Base-by-base conservation (phyloP, 2,888 invertebrate species). In the Lepidocyrtoides sp. region DNA sequence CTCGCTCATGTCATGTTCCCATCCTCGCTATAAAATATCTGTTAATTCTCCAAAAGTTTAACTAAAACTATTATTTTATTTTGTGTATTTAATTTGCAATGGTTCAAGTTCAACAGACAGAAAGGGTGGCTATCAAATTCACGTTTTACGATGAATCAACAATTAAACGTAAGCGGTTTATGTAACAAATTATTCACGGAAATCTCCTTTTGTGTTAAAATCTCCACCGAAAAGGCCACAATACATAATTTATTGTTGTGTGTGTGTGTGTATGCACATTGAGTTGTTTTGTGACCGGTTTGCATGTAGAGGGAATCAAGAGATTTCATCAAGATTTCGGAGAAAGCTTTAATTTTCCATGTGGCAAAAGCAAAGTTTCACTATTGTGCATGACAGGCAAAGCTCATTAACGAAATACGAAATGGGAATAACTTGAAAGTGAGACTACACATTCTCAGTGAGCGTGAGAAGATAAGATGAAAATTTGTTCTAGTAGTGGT, bases 321-420 rank as follows among this genome's bases (percentile, higher is more conserved):
- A 36, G 36, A 69, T n/a, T 26, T 7, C 5, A 32, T 2, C 7
- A 20, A 72, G 0, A 72, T 44, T 72, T 41, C 44, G 44, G 2
- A 20, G n/a, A 44, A 72, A 72, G 17, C 17, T 72, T 23, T n/a
- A 20, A 72, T 23, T 72, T 72, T 44, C 36, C 36, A 14, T 17
- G 12, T 2, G 8, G 20, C n/a, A 44, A 72, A 41, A 72, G 23
- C 23, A 72, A 44, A 72, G 72, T 72, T 72, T 17, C 20, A 44
- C 23, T 72, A 72, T 72, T 66, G 66, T 44, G 23, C 36, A 44
- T 36, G 10, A 36, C 66, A 36, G 44, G 44, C 23, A 72, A 72
- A 72, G 72, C 44, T 72, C 72, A 72, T 72, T 69, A 44, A 72
- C 17, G 44, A 72, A 72, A 23, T 72, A 17, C 17, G 17, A n/a